Evolutionary conservation across 2,797 vertebrate species (phyloP).

Genomic region (Macroramphosus scolopax): DNA sequence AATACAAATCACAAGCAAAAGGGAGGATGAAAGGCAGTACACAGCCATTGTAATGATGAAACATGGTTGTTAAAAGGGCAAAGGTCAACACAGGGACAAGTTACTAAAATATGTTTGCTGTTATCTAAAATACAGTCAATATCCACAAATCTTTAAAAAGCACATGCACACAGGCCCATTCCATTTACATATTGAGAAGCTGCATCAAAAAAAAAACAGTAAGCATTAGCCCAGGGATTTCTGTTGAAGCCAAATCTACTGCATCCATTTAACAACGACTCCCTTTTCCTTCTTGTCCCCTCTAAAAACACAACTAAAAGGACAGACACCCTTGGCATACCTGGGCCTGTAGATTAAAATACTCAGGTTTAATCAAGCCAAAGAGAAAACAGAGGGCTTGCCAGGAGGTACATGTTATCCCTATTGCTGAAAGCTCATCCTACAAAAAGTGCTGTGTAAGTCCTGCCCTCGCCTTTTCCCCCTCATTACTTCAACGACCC

Average conservation of each 20-base stretch:
- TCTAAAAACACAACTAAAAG: constrained; percentile 13
- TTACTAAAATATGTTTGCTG: constrained; percentile 1
- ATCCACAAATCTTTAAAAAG: constrained; percentile 19
- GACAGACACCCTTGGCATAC: constrained; percentile 11
- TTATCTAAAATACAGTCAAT: constrained; percentile 5
- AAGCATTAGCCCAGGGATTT: constrained; percentile 7
- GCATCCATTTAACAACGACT: constrained; percentile 7
- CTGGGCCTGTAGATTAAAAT: constrained; percentile 21
- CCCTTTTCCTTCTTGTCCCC: background rate
- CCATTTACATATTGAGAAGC: no score
- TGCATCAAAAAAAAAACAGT: no score
- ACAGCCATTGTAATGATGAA: constrained; percentile 31
- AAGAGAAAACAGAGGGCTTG: constrained; percentile 4
- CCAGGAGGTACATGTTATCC: constrained; percentile 6
- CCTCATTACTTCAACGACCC: constrained; percentile 28
- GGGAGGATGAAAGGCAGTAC: constrained; percentile 25
- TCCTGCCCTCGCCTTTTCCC: background rate
- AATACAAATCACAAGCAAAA: constrained; percentile 41
- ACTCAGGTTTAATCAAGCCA: constrained; percentile 37
- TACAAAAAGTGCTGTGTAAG: no score
- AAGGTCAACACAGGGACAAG: constrained; percentile 29
- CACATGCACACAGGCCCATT: no score
- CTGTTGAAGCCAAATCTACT: constrained; percentile 20
- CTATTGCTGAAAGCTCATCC: constrained; percentile 1
- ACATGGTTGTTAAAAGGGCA: constrained; percentile 25